Evolutionary conservation across 2,888 invertebrate genomes (phyloP), one percentile per base, ranked within the genome.

Genomic region (Diarsia brunnea): DNA sequence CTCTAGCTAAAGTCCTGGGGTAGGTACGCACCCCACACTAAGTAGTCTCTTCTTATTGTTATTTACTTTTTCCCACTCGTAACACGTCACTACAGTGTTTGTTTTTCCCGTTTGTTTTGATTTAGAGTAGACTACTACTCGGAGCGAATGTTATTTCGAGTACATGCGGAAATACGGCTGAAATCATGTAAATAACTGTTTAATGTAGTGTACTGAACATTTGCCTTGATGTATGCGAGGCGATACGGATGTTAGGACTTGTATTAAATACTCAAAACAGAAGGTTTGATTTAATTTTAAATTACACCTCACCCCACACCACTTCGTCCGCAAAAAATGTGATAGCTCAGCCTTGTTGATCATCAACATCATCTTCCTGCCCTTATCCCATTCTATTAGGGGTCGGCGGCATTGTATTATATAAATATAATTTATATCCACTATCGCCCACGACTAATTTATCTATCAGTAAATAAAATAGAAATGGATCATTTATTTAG

Each of bases 1-100:
- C 85, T 76, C 73, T 60, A n/a, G n/a, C n/a, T n/a, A 63, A 69
- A 68, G 38, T 72, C 66, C 75, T 19, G 69, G 78, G 82, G 77
- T 80, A 51, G n/a, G 80, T 77, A 79, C 79, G 78, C 84, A 82
- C 88, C 88, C 89, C 71, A 71, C 81, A 53, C 66, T 85, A 84
- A 84, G 86, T 82, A 87, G 82, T 77, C 86, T 76, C 72, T 73
- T 84, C 86, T 86, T 85, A 84, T 84, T 86, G 87, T 87, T 84
- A 85, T 82, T 87, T 88, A 88, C 76, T 87, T 82, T 82, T 76
- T 85, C 83, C 78, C 79, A 83, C 78, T 76, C 75, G 77, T 60
- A 73, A 74, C 78, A 82, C 74, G 75, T 79, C 83, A 81, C 63
- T 77, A 74, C 53, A 67, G 74, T 77, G 77, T 75, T 82, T 84